Percentiles rank a stretch among this genome's conserved stretches.
phyloP scores from a whole-genome alignment of 2,888 invertebrate species.

The Monochamus alternatus region DNA sequence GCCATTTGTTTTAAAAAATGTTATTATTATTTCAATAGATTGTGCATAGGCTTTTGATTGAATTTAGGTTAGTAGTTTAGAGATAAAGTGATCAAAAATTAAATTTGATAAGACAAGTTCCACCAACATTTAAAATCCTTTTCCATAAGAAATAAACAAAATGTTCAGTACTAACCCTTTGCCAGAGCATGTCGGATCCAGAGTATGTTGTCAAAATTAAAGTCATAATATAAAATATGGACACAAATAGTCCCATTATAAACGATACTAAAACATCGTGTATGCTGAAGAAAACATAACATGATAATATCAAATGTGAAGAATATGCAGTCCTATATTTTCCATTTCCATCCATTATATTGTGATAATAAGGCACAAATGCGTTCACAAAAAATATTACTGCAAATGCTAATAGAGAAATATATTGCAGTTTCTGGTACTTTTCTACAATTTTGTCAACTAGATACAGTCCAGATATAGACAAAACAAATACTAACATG shows the following conservation, averaged over 20 bases:
- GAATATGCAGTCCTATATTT: slow-evolving; percentile 80
- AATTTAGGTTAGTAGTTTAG: no score
- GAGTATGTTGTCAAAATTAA: slow-evolving; percentile 75
- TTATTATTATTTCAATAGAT: no score
- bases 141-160: no score
- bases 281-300: slow-evolving; percentile 89
- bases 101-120: no score
- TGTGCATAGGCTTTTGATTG: no score
- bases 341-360: slow-evolving; percentile 67
- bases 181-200: slow-evolving; percentile 62
- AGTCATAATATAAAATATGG: slow-evolving; percentile 77
- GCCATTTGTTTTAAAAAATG: no score
- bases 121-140: no score
- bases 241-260: slow-evolving; percentile 80
- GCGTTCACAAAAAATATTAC: slow-evolving; percentile 75
- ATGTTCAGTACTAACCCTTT: slow-evolving; percentile 67
- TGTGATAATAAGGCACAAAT: slow-evolving; percentile 78
- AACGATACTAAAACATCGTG: slow-evolving; percentile 82
- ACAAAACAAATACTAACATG: slow-evolving; percentile 68
- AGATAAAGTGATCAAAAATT: no score
- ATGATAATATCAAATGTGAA: slow-evolving; percentile 82
- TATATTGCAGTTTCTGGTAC: slow-evolving; percentile 45
- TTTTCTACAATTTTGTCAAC: slow-evolving; percentile 67
- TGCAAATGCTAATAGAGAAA: slow-evolving; percentile 69
- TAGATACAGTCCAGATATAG: slow-evolving; percentile 71